Evolutionary conservation across 1,140 invertebrate genomes (phyloP).

Genomic region (Tyrophagus putrescentiae): DNA sequence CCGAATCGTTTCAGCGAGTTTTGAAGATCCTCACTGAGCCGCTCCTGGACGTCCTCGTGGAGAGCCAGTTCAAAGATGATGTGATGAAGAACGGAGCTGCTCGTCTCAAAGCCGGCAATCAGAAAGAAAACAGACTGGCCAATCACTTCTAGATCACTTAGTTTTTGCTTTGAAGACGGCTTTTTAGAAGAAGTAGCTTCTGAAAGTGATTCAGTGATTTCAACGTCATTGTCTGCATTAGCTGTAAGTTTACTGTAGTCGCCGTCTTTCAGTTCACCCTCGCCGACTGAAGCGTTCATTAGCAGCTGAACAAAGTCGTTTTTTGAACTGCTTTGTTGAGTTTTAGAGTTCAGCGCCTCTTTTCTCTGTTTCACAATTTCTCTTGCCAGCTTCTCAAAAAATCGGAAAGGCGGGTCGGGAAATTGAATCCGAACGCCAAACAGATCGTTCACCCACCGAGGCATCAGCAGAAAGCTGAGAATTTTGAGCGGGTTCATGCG

Average conservation of each 20-base stretch:
- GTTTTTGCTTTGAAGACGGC: neutral
- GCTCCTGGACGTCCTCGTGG: slow-evolving; percentile 16
- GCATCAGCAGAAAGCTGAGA: neutral
- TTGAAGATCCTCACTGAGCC: slow-evolving; percentile 34
- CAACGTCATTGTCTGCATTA: neutral
- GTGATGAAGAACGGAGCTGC: slow-evolving; percentile 36
- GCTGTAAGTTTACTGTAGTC: neutral
- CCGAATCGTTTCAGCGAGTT: neutral
- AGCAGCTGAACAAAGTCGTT: neutral
- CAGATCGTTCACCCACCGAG: neutral
- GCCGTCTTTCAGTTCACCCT: neutral
- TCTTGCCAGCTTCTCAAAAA: neutral
- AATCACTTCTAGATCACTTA: neutral
- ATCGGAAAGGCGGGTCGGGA: neutral
- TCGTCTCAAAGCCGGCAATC: slow-evolving; percentile 38
- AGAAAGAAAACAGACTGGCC: slow-evolving; percentile 26
- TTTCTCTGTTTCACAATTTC: neutral
- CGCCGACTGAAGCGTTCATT: neutral
- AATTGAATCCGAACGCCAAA: neutral
- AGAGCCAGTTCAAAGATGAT: slow-evolving; percentile 32
- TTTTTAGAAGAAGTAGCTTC: no score
- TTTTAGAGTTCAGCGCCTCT: no score
- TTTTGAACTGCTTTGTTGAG: neutral
- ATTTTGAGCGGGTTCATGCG: neutral
- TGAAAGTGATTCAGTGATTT: neutral